Percentiles rank a stretch among this genome's conserved stretches.
phyloP scores from a whole-genome alignment of 1,140 invertebrate species.

The Helicoverpa armigera region DNA sequence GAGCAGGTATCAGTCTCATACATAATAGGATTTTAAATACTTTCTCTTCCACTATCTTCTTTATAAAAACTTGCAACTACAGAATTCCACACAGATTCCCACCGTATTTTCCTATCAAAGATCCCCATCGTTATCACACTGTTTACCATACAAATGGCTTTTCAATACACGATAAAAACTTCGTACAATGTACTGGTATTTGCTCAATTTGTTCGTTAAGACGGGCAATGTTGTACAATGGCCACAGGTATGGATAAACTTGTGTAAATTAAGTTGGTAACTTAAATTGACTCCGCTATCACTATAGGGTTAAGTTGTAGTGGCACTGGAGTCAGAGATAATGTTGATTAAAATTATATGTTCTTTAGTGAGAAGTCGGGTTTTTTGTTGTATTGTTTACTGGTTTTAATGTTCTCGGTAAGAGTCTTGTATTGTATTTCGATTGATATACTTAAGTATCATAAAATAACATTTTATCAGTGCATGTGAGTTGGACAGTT shows the following conservation, averaged over 20 bases:
- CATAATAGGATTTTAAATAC: too few species aligned
- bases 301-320: constrained; percentile 44
- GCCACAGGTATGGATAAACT: constrained; percentile 63
- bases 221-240: constrained; percentile 44
- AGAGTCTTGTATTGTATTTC: too few species aligned
- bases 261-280: constrained; percentile 72
- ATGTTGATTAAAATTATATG: background rate
- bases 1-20: too few species aligned
- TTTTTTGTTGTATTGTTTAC: background rate
- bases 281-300: constrained; percentile 73
- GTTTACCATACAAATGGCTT: constrained; percentile 17
- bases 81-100: background rate
- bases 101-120: constrained; percentile 1
- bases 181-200: constrained; percentile 19
- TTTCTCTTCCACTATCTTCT: too few species aligned
- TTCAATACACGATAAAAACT: constrained; percentile 26
- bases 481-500: too few species aligned
- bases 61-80: too few species aligned
- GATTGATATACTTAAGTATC: too few species aligned
- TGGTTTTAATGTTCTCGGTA: too few species aligned
- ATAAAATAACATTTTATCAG: too few species aligned
- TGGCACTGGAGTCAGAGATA: background rate
- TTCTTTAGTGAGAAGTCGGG: too few species aligned
- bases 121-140: constrained; percentile 10
- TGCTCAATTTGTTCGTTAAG: constrained; percentile 26